Evolutionary conservation across 2,113 vertebrate genomes (phyloP).

Genomic region (Nothoprocta pentlandii): DNA sequence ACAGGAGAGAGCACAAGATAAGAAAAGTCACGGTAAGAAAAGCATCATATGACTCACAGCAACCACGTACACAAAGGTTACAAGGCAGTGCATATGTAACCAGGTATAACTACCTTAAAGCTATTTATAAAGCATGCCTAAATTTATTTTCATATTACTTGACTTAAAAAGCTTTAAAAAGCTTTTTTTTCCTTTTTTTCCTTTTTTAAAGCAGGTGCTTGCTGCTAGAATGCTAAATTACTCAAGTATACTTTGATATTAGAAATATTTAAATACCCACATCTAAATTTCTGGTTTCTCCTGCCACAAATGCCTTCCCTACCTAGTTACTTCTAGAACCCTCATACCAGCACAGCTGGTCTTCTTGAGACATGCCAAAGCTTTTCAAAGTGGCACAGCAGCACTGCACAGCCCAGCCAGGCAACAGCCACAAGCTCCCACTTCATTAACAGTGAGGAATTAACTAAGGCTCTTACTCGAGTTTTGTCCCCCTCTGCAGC

Average conservation of each 20-base stretch:
- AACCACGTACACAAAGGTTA: neutral
- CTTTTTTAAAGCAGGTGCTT: no score
- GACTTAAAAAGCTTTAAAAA: neutral
- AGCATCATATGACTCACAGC: neutral
- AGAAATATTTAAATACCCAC: neutral
- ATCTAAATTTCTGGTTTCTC: neutral
- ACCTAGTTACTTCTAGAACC: neutral
- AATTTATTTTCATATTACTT: neutral
- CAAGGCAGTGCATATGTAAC: neutral
- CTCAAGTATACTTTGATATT: neutral
- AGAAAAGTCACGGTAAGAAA: neutral
- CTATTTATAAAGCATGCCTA: neutral
- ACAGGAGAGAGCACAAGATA: neutral
- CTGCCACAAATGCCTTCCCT: neutral
- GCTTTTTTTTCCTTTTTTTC: no score
- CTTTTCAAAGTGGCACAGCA: neutral
- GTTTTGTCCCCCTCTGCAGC: neutral
- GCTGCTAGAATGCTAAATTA: neutral
- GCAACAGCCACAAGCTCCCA: neutral
- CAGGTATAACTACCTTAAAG: neutral
- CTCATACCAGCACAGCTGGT: neutral
- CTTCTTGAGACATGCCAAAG: neutral
- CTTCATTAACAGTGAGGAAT: neutral
- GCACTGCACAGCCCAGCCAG: neutral
- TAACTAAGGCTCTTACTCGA: neutral